Evolutionary conservation across 2,113 vertebrate species (phyloP), one percentile per base, ranked within the genome.

Genomic region (Mormoops blainvillei): DNA sequence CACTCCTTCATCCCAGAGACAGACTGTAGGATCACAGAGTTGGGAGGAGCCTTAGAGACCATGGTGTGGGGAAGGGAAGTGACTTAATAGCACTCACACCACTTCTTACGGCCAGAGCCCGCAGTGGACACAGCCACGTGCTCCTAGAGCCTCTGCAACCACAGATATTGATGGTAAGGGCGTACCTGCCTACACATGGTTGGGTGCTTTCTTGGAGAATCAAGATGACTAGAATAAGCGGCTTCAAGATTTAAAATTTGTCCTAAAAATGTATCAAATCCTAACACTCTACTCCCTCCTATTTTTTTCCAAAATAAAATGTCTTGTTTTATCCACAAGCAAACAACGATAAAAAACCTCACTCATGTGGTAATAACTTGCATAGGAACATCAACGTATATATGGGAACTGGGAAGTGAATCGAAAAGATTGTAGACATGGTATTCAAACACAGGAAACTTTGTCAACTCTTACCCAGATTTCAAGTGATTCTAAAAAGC

Each of bases 321-420:
- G 5, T 48, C 74, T 87, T 36, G 43, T 33, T 89, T 54, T 38
- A 43, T 45, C 92, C 56, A 70, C 14, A 56, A 97, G 48, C 2
- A 80, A 74, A 94, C 22, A 28, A n/a, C 24, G 86, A 73, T 77
- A 82, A 70, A 87, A 87, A 77, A 81, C 31, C 45, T 45, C 54
- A n/a, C 45, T 89, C 10, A 1, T 61, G 9, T 36, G 24, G 36
- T 56, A 86, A 26, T 63, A 87, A 87, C 52, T 43, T 63, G 38
- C 26, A 11, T 11, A 45, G 36, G 22, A 94, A 56, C 16, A 38
- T 52, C 43, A 74, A 2, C 36, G 31, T 20, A 63, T n/a, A 65
- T 16, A 13, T 11, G 56, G n/a, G 36, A 80, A 43, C 76, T 65
- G 26, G 48, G 31, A 77, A 38, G 19, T 8, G 24, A 91, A 18